Evolutionary conservation across 1,140 invertebrate genomes (phyloP).

Genomic region (Oedothorax gibbosus): DNA sequence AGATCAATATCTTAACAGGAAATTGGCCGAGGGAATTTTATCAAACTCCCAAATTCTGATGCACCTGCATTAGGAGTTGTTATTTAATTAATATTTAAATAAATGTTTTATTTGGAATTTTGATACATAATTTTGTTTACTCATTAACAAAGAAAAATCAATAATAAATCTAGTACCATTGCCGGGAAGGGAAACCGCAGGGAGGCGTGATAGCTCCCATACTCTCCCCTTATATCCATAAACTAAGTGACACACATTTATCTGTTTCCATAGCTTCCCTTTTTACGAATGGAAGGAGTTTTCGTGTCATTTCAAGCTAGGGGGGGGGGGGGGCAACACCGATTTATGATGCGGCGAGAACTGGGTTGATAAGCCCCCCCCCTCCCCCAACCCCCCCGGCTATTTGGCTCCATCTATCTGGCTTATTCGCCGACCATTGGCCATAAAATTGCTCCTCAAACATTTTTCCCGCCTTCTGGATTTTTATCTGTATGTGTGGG

Average conservation of each 20-base stretch:
- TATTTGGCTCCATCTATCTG: conserved; percentile 61
- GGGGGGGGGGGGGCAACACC: conserved; percentile 39
- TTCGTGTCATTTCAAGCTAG: conserved; percentile 42
- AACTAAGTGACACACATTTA: conserved; percentile 54
- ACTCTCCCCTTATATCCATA: conserved; percentile 15
- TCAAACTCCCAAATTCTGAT: too few species aligned
- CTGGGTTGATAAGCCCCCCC: conserved; percentile 53
- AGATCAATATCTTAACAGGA: too few species aligned
- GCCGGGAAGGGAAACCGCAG: conserved; percentile 1
- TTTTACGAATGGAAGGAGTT: conserved; percentile 39
- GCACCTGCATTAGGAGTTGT: too few species aligned
- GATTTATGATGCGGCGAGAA: conserved; percentile 61
- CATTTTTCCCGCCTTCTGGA: conserved; percentile 57
- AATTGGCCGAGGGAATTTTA: too few species aligned
- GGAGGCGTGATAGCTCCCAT: conserved; percentile 29
- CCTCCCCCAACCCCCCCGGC: conserved; percentile 31
- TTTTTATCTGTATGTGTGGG: conserved; percentile 30
- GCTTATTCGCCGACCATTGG: conserved; percentile 60
- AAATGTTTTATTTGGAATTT: too few species aligned
- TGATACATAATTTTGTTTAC: too few species aligned
- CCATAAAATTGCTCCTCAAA: conserved; percentile 61
- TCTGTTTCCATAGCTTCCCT: conserved; percentile 46
- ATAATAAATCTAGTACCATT: background rate
- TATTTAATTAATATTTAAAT: too few species aligned
- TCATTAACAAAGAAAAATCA: background rate